A percentile compares a stretch with the other conserved stretches of the same genome.
phyloP scores from a whole-genome alignment of 1,140 invertebrate genomes.

The Octopus sinensis region DNA sequence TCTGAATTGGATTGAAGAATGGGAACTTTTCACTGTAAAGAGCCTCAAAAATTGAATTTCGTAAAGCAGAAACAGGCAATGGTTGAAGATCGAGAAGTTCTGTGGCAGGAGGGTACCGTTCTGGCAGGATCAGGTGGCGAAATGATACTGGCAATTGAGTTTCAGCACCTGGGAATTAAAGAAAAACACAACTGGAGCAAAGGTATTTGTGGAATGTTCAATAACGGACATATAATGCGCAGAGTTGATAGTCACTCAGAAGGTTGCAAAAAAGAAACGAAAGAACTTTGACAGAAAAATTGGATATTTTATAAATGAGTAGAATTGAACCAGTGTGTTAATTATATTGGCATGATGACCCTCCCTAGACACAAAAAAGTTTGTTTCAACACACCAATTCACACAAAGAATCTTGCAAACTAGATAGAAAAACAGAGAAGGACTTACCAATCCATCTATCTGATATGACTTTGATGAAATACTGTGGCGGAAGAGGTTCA shows the following conservation, averaged over 20 bases:
- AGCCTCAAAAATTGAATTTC: slow-evolving; percentile 81
- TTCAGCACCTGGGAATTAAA: slow-evolving; percentile 65
- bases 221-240: too few relatives aligned
- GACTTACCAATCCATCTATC: slow-evolving; percentile 63
- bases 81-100: slow-evolving; percentile 97
- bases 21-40: slow-evolving; percentile 82
- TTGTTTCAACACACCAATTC: too few relatives aligned
- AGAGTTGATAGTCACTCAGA: too few relatives aligned
- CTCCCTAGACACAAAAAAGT: too few relatives aligned
- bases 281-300: too few relatives aligned
- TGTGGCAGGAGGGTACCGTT: slow-evolving; percentile 96
- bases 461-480: slow-evolving; percentile 78
- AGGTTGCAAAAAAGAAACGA: too few relatives aligned
- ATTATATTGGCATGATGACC: too few relatives aligned
- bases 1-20: slow-evolving; percentile 98
- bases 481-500: slow-evolving; percentile 96
- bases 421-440: neutral
- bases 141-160: slow-evolving; percentile 97
- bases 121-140: slow-evolving; percentile 92
- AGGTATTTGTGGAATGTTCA: too few relatives aligned
- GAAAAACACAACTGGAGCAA: neutral
- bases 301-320: too few relatives aligned
- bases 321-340: too few relatives aligned
- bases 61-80: slow-evolving; percentile 73
- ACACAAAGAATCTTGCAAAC: too few relatives aligned